A percentile compares a stretch with the other conserved stretches of the same genome.
phyloP scores from a whole-genome alignment of 2,888 invertebrate genomes.

The Tethea ocularis region DNA sequence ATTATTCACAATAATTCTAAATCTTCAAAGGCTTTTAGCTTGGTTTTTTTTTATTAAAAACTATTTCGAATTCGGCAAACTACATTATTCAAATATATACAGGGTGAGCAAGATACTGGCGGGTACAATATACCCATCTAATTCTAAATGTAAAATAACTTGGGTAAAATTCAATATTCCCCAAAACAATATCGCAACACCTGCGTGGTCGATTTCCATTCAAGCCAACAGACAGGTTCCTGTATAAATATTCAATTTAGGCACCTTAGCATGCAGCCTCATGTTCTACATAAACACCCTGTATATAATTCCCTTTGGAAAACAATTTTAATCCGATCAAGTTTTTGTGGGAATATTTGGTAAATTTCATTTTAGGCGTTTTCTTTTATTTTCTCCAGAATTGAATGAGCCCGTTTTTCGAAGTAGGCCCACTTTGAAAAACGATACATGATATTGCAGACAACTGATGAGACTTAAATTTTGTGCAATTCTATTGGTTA shows the following conservation, averaged over 20 bases:
- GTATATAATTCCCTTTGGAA: conserved; percentile 4
- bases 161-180: conserved; percentile 69
- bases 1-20: conserved; percentile 1
- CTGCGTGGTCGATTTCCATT: conserved; percentile 58
- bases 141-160: conserved; percentile 68
- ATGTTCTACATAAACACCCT: conserved; percentile 25
- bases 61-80: neutral
- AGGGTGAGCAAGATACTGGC: conserved; percentile 1
- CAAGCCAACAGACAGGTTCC: conserved; percentile 32
- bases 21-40: neutral
- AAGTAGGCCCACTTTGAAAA: too few relatives aligned
- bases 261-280: conserved; percentile 44
- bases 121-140: conserved; percentile 45
- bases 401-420: neutral
- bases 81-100: conserved; percentile 13
- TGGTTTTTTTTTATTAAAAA: conserved; percentile 1
- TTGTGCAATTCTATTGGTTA: too few relatives aligned
- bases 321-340: neutral
- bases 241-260: conserved; percentile 68
- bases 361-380: neutral
- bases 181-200: conserved; percentile 66
- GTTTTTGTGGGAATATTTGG: neutral
- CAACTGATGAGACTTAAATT: too few relatives aligned
- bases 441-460: too few relatives aligned
- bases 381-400: neutral